Conservation (phyloP, 1,140 invertebrate species). For the Acromyrmex heyeri region DNA sequence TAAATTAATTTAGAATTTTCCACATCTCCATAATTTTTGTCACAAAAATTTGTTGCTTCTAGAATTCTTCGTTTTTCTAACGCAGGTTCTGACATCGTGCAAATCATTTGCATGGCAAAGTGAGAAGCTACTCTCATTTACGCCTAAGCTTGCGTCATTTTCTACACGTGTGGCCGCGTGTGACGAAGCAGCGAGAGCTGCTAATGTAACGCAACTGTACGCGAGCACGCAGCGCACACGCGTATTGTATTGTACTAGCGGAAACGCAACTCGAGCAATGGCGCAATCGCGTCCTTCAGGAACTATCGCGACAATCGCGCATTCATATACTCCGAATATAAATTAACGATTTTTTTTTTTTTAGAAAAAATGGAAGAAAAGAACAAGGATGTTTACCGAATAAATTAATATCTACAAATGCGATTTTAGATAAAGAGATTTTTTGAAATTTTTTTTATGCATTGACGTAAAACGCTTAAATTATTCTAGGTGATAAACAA, state of each 20-base stretch:
- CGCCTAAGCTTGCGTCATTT: conserved; percentile 66
- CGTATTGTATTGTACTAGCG: conserved; percentile 31
- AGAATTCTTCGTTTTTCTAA: background rate
- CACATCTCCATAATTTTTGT: conserved; percentile 1
- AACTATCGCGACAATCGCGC: background rate
- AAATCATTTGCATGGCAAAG: conserved; percentile 21
- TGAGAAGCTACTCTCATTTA: background rate
- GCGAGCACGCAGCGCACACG: conserved; percentile 11
- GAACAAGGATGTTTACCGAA: background rate
- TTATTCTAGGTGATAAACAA: background rate
- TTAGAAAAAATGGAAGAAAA: background rate
- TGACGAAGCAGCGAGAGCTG: background rate
- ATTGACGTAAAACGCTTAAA: conserved; percentile 4
- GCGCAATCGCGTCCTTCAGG: conserved; percentile 69
- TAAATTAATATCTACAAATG: conserved; percentile 7
- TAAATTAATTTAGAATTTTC: background rate
- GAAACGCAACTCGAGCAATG: conserved; percentile 35
- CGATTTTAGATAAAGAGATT: background rate
- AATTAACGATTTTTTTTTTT: background rate
- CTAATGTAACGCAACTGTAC: conserved; percentile 44
- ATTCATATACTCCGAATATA: background rate
- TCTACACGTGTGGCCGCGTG: background rate
- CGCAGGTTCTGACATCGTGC: background rate
- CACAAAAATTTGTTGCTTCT: background rate
- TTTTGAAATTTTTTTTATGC: background rate